Percentiles rank a stretch among this genome's conserved stretches.
phyloP scores from a whole-genome alignment of 2,113 vertebrate species.

The Triplophysa rosa region DNA sequence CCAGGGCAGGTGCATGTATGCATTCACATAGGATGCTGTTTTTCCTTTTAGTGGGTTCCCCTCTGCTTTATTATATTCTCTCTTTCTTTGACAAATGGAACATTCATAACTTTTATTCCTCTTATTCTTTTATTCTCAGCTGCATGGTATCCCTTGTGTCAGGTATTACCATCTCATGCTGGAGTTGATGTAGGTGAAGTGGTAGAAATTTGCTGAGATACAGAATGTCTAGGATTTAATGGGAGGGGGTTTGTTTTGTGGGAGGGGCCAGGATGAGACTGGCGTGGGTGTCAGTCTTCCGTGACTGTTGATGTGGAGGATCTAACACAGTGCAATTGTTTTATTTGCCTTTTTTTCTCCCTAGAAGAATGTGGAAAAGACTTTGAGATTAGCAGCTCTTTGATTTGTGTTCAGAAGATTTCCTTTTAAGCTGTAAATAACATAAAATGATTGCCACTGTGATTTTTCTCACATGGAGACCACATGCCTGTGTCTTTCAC shows the following conservation, averaged over 20 bases:
- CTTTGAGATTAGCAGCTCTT: conserved; percentile 2
- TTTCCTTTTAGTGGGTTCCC: conserved; percentile 19
- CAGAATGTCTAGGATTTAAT: neutral
- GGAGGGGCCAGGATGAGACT: neutral
- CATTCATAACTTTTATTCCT: neutral
- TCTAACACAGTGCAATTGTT: conserved; percentile 24
- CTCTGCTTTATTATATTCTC: neutral
- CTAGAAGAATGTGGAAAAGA: conserved; percentile 14
- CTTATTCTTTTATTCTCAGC: too few relatives aligned
- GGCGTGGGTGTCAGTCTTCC: neutral
- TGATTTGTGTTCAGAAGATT: neutral
- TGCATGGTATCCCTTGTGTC: neutral
- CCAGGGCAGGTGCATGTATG: conserved; percentile 57
- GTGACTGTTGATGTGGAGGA: neutral
- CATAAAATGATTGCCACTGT: neutral
- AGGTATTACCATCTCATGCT: neutral
- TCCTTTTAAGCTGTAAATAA: neutral
- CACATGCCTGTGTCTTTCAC: too few relatives aligned
- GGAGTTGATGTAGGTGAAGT: neutral
- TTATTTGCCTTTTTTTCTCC: neutral
- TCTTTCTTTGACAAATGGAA: neutral
- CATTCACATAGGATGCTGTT: conserved; percentile 12
- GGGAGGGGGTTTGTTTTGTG: neutral
- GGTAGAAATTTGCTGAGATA: neutral
- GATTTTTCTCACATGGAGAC: neutral